Evolutionary conservation across 2,113 vertebrate genomes (phyloP), one percentile per base, ranked within the genome.

Genomic region (Morone saxatilis): DNA sequence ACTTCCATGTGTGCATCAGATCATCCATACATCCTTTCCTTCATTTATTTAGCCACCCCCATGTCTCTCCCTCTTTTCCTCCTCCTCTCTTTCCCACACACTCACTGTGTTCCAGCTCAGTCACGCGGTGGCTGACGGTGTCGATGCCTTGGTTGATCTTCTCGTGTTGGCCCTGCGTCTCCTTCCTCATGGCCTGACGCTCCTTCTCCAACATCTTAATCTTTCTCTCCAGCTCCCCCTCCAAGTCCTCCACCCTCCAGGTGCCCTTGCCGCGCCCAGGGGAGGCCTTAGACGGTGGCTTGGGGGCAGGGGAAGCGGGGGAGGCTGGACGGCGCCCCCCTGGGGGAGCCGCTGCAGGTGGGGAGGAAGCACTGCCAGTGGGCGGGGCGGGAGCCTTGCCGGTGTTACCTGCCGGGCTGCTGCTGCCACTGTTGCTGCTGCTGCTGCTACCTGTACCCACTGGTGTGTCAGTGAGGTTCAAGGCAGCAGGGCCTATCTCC

Each of bases 131-230:
- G 86, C 96, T 96, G 71, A 97, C 95, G 0, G 94, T 94, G n/a
- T 94, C 96, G 56, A 99, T 93, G 85, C 97, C 97, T 91, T 98
- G 96, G 91, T 97, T 97, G 0, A 98, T 96, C 76, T 97, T 93
- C 67, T 98, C 95, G 36, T 96, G 97, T 73, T 99, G 96, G 67
- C 92, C 96, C 71, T 96, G 95, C 7, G 93, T 96, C 90, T 95
- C 95, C 71, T 94, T 96, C 62, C 94, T 94, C 78, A 97, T 93
- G 72, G 96, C 93, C 13, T 93, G 93, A 0, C 97, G 97, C 83
- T 98, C 98, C 89, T 97, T 97, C 91, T 99, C 97, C 92, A 99
- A 89, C 14, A 97, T 96, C 87, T 97, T 93, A 81, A 99, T 97
- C 94, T 98, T 98, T 86, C 97, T 95, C 88, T 98, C 96, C 80